Base-by-base conservation (phyloP, 2,113 vertebrate species). In the Mormyrus iriodes region DNA sequence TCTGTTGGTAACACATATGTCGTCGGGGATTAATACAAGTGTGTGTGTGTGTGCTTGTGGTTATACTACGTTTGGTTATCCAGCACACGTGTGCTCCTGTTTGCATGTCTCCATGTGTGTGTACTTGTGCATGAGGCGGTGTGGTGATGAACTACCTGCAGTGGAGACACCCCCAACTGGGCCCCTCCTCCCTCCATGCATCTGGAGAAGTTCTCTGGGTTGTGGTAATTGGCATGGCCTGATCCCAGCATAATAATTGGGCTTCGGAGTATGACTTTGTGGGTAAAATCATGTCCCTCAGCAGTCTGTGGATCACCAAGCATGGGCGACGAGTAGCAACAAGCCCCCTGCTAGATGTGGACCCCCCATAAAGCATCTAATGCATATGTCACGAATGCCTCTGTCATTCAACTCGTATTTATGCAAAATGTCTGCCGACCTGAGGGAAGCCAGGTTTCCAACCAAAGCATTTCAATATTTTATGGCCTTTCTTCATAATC, bases 141-240 rank as follows among this genome's bases (percentile, higher is more conserved):
- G 87, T 89, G 87, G 88, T 86, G 88, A 88, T 69, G 31, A 88
- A 82, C 87, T 73, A 44, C 79, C 83, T 79, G 88, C 88, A 91
- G 17, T 13, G 46, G 49, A 76, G 27, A 87, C 10, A 21, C 55
- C 46, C 8, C 84, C 89, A 89, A 31, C 85, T 90, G 87, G 89
- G 89, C 91, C 83, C 88, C 85, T 90, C 88, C 91, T 91, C 85
- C 90, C 79, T 90, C 89, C 91, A 92, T 94, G 92, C 93, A 94
- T 94, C 94, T 93, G 94, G 91, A 94, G 44, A 91, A 93, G 92
- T 94, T 91, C 58, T 91, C 21, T 21, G 91, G 95, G 95, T 95
- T 93, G 92, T 89, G 91, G 92, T 93, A 93, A 94, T 95, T 94
- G 93, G 93, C 92, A 91, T 91, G 92, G 94, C 91, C 92, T 92